Percentiles rank a stretch among this genome's conserved stretches.
phyloP scores from a whole-genome alignment of 2,888 invertebrate genomes.

The Portevinia maculata region DNA sequence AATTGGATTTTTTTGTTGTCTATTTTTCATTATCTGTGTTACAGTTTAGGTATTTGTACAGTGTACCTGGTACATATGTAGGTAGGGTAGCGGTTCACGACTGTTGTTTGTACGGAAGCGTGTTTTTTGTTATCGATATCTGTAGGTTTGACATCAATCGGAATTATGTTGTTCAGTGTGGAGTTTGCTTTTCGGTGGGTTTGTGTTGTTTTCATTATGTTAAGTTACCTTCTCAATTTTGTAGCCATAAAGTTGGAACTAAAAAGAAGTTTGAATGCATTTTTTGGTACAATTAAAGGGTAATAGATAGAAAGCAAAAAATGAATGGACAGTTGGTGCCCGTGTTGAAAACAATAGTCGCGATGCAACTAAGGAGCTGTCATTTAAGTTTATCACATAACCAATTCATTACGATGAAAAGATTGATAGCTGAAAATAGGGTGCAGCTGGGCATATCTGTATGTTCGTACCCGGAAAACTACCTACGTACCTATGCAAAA shows the following conservation, averaged over 20 bases:
- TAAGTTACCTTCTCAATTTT: not conserved
- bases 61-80: not conserved
- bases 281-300: no score
- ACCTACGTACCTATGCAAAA: no score
- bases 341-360: no score
- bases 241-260: no score
- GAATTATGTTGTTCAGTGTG: slow-evolving; percentile 21
- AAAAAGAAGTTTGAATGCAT: no score
- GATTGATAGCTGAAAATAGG: no score
- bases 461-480: no score
- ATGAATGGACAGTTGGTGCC: no score
- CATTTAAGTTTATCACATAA: no score
- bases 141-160: slow-evolving; percentile 35
- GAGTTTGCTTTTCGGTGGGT: not conserved
- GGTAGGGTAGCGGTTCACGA: not conserved
- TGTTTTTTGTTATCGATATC: slow-evolving; percentile 1
- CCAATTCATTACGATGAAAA: no score
- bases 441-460: no score
- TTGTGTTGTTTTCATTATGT: not conserved
- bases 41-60: slow-evolving; percentile 4
- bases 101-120: slow-evolving; percentile 30
- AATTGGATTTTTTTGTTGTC: slow-evolving; percentile 27
- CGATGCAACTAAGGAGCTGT: no score
- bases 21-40: slow-evolving; percentile 31
- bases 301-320: not conserved